Conservation (phyloP, 2,888 invertebrate species). For the Agrypnus murinus region DNA sequence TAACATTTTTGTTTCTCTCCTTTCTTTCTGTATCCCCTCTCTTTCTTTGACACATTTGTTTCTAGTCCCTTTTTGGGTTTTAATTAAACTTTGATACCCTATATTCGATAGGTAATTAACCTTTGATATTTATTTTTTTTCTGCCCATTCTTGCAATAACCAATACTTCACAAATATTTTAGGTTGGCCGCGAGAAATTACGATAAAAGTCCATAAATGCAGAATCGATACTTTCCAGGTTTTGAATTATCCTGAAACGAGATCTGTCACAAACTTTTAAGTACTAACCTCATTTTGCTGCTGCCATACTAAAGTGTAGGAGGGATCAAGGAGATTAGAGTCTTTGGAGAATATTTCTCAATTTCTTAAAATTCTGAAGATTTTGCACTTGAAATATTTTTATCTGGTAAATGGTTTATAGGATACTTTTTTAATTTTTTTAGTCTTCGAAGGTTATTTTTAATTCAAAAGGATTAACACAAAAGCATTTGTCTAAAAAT, state of each 20-base stretch:
- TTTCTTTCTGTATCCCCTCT: not conserved
- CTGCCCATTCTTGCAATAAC: not conserved
- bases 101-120: constrained; percentile 1
- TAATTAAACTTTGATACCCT: constrained; percentile 4
- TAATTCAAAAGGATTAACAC: no score
- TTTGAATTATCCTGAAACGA: not conserved
- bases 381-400: not conserved
- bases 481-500: no score
- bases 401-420: no score
- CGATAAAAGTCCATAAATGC: no score
- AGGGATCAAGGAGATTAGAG: constrained; percentile 12
- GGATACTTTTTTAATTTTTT: no score
- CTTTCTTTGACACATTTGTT: constrained; percentile 5
- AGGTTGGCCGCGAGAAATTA: no score
- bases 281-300: not conserved
- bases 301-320: not conserved
- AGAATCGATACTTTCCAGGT: constrained; percentile 12
- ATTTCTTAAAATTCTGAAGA: constrained; percentile 12
- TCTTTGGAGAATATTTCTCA: constrained; percentile 7
- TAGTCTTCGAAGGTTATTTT: no score
- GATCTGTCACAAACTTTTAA: constrained; percentile 19
- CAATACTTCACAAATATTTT: no score
- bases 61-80: constrained; percentile 6
- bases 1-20: not conserved
- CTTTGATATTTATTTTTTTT: constrained; percentile 3